Percentiles rank a stretch among this genome's conserved stretches.
Evolutionary conservation across 2,888 invertebrate genomes (phyloP).

Genomic region (Vandiemenella viatica): DNA sequence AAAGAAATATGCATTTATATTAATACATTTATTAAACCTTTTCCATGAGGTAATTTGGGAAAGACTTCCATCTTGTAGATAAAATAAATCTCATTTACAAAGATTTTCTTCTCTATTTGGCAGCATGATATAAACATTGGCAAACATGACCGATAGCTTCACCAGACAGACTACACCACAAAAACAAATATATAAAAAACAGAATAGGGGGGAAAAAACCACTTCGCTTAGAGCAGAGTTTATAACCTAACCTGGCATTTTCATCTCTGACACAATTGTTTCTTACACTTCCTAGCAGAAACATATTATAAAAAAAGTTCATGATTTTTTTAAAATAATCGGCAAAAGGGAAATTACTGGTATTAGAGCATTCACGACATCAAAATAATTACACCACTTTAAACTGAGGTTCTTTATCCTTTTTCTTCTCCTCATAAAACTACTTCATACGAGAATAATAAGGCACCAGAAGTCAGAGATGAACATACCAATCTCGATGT

Average conservation of each 20-base stretch:
- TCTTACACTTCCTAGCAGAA: slow-evolving; percentile 5
- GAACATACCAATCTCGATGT: slow-evolving; percentile 11
- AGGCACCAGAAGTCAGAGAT: slow-evolving; percentile 17
- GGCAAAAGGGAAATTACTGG: too few relatives aligned
- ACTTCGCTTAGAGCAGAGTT: not conserved
- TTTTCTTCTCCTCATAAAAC: too few relatives aligned
- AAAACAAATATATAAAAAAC: slow-evolving; percentile 6
- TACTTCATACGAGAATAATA: too few relatives aligned
- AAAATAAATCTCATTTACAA: slow-evolving; percentile 16
- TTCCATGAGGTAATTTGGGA: not conserved
- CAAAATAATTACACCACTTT: too few relatives aligned
- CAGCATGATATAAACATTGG: slow-evolving; percentile 11
- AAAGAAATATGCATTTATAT: too few relatives aligned
- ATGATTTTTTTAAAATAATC: not conserved
- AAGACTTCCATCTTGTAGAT: slow-evolving; percentile 10
- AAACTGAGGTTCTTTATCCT: too few relatives aligned
- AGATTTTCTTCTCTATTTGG: slow-evolving; percentile 13
- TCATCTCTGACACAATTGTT: slow-evolving; percentile 14
- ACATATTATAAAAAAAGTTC: slow-evolving; percentile 5
- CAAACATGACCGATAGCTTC: slow-evolving; percentile 1
- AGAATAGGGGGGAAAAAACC: not conserved
- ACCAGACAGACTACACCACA: slow-evolving; percentile 3
- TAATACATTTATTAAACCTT: not conserved
- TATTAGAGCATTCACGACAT: too few relatives aligned
- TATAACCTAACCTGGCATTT: slow-evolving; percentile 8